Conservation (phyloP, 2,888 invertebrate species). For the Peribatodes rhomboidaria region DNA sequence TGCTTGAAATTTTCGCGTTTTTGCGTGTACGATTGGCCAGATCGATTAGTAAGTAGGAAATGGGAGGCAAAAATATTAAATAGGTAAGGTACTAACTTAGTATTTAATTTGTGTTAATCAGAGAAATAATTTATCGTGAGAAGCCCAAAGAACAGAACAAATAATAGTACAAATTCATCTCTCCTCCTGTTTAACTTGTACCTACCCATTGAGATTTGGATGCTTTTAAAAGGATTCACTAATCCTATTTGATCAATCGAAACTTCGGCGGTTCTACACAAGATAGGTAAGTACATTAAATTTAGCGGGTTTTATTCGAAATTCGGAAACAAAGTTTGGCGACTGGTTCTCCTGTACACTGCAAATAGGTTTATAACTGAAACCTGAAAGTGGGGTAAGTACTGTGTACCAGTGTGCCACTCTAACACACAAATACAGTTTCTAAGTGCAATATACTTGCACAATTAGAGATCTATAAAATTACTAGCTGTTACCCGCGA, state of each 20-base stretch:
- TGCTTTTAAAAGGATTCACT: constrained; percentile 33
- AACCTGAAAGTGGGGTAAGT: neutral
- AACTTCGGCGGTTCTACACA: constrained; percentile 30
- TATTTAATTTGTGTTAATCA: no score
- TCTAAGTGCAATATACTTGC: neutral
- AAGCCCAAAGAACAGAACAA: neutral
- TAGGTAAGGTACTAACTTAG: no score
- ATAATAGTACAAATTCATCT: neutral
- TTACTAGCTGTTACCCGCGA: no score
- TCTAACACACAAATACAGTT: neutral
- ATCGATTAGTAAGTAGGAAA: no score
- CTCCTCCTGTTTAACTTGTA: constrained; percentile 5
- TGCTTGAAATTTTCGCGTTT: no score
- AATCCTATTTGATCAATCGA: constrained; percentile 37
- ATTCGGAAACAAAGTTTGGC: constrained; percentile 44
- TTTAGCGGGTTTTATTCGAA: constrained; percentile 45
- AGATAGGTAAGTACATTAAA: constrained; percentile 31
- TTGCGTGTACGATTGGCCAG: no score
- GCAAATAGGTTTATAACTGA: constrained; percentile 20
- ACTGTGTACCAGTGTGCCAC: neutral
- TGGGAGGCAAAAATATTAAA: no score
- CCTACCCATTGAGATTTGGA: constrained; percentile 1
- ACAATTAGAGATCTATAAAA: no score
- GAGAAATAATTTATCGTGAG: no score
- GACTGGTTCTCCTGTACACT: constrained; percentile 38